phyloP scores from a whole-genome alignment of 2,888 invertebrate species.

The Calliphora vomitoria region DNA sequence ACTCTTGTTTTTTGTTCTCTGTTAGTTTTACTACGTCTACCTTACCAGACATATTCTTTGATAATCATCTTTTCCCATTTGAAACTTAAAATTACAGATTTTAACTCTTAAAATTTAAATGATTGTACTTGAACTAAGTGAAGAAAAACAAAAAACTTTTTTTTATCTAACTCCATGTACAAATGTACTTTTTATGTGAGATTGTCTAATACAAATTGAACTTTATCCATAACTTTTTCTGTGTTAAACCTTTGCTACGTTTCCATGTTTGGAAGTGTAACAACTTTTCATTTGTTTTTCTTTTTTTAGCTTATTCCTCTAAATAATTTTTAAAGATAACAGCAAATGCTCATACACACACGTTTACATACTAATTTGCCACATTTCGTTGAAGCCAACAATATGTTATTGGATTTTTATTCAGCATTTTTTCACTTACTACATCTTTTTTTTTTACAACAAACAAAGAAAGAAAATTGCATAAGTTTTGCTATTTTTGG shows the following conservation, averaged over 20 bases:
- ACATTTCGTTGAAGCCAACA: constrained; percentile 56
- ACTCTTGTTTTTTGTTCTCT: no score
- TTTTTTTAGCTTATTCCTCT: constrained; percentile 28
- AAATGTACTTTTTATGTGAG: constrained; percentile 25
- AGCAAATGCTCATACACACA: constrained; percentile 20
- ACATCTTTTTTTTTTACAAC: constrained; percentile 6
- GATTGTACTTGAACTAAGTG: constrained; percentile 22
- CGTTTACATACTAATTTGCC: constrained; percentile 26
- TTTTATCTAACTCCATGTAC: constrained; percentile 21
- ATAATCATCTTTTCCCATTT: constrained; percentile 37
- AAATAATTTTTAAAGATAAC: constrained; percentile 53
- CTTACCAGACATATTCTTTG: constrained; percentile 1
- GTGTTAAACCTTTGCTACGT: constrained; percentile 35
- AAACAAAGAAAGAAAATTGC: constrained; percentile 62
- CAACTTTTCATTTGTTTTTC: constrained; percentile 39
- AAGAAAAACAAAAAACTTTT: constrained; percentile 12
- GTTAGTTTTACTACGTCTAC: neutral
- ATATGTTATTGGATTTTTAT: constrained; percentile 67
- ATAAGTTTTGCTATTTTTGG: constrained; percentile 46
- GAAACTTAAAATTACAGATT: constrained; percentile 41
- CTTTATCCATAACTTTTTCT: constrained; percentile 64
- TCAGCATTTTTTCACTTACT: constrained; percentile 2
- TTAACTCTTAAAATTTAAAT: constrained; percentile 22
- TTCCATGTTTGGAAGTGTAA: constrained; percentile 20
- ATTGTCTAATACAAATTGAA: constrained; percentile 70